Evolutionary conservation across 1,140 invertebrate species (phyloP), one percentile per base, ranked within the genome.

Genomic region (Leptopilina boulardi): DNA sequence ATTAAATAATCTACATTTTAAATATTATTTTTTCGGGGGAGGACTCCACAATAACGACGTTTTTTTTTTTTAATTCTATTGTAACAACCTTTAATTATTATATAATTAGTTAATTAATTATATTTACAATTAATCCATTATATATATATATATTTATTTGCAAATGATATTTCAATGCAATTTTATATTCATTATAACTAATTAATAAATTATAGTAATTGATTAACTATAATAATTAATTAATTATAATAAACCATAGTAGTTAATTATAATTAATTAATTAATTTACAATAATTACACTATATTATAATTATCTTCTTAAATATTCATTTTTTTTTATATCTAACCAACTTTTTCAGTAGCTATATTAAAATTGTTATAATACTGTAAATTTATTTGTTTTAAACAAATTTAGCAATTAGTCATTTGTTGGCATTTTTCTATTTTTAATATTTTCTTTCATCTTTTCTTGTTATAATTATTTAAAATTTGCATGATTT

Each of bases 281-380:
- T n/a, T n/a, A n/a, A n/a, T n/a, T n/a, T n/a, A n/a, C n/a, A 51
- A 51, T 51, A 18, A 51, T 51, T 51, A 38, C 15, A 18, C 47
- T 51, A 18, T 18, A 51, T 51, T 51, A 18, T 51, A 47, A 47
- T n/a, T 47, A 47, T 47, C 5, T 5, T 51, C 13, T 47, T 47
- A 51, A n/a, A 18, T 51, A 18, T 51, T 51, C 47, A 18, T 66
- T 66, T 66, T 15, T 15, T 30, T 34, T 13, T 66, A 15, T 15
- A 66, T 30, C 56, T 66, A 66, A n/a, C 56, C 56, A 66, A 66
- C 23, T 66, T 59, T 66, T 30, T 15, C 11, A 66, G 21, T 13
- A 4, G 59, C 23, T 30, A n/a, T n/a, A 66, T 66, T 30, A 66
- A 66, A 21, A 30, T n/a, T 66, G 10, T 30, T 66, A 30, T 66